Evolutionary conservation across 2,888 invertebrate genomes (phyloP), one percentile per base, ranked within the genome.

Genomic region (Syritta pipiens): DNA sequence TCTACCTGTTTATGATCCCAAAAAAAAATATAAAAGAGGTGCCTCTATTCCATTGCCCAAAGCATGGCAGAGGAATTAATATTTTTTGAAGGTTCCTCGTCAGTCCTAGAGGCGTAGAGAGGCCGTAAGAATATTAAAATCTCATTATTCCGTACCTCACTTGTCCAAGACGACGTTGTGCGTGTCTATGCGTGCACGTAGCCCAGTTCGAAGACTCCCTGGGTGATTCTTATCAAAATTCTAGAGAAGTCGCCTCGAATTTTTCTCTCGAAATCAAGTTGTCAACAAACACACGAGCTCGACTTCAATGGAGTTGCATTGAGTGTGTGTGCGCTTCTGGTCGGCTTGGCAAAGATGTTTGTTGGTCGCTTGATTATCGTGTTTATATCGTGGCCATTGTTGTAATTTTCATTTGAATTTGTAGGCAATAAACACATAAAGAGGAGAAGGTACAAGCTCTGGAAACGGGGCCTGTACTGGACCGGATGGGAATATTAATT

Each of bases 171-270:
- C 19, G 46, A 19, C 22, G 22, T 26, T 14, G 35, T 60, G 14
- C 14, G 9, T 20, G 20, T 17, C 10, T 26, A 6, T 22, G 24
- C 20, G 22, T 48, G 30, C 22, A n/a, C 6, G 30, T 62, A 62
- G 46, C 26, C 51, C 49, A 69, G 48, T 72, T 63, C 48, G 55
- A 51, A 71, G 42, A 62, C 53, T 46, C 19, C 17, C 3, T n/a
- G 10, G 32, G 19, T 35, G 77, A 77, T 77, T 65, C 26, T 71
- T 77, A 77, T 77, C 77, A 60, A 77, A 77, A 60, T 72, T 77
- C 71, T 65, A 53, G 17, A 59, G 71, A 77, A 71, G 63, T 59
- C 46, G 60, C 4, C 1, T 48, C n/a, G 17, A 48, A 26, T 63
- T 65, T 19, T 48, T 46, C 19, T 12, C 37, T 42, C 4, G 14